Evolutionary conservation across 2,888 invertebrate species (phyloP), one percentile per base, ranked within the genome.

Genomic region (Pollenia angustigena): DNA sequence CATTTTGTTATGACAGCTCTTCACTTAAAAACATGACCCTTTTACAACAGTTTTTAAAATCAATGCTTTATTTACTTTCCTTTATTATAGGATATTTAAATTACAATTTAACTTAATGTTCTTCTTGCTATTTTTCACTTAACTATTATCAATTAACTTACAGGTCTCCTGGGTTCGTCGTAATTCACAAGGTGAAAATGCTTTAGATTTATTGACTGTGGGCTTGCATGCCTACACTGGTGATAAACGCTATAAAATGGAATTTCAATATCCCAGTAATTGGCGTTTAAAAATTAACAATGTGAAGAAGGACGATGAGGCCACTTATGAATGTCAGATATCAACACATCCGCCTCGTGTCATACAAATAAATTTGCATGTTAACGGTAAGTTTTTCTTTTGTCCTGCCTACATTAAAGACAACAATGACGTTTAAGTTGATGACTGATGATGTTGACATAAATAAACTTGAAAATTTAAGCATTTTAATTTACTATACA

Each of bases 81-180:
- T 32, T 32, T 32, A 6, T 32, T 32, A 6, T 32, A 32, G 32
- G 4, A 32, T 32, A 32, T 32, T 32, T 6, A 32, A 32, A 32
- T 32, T 32, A 6, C 32, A 32, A 32, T 32, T 32, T 6, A 32
- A 32, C 32, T 32, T 32, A 32, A 32, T 32, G 4, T 32, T 32
- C 32, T 32, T 32, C 32, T 1, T 32, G 6, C 32, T 32, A 32
- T 32, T 32, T 18, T 23, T 14, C 1, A 14, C 18, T 64, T 64
- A 23, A 23, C 44, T 12, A 42, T 4, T 9, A 23, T 68, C 16
- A 75, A 44, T 62, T 23, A 56, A 46, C 46, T 32, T 44, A 72
- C 93, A 96, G 96, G 96, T 96, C 83, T 96, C 96, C 40, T 96
- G 96, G 96, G 94, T 96, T 80, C 94, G 95, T 48, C 94, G 94